These are phyloP conservation scores for Drosophila nannoptera DNA, from an alignment of 1,140 invertebrate species.

Conservation along the genomic window DNA sequence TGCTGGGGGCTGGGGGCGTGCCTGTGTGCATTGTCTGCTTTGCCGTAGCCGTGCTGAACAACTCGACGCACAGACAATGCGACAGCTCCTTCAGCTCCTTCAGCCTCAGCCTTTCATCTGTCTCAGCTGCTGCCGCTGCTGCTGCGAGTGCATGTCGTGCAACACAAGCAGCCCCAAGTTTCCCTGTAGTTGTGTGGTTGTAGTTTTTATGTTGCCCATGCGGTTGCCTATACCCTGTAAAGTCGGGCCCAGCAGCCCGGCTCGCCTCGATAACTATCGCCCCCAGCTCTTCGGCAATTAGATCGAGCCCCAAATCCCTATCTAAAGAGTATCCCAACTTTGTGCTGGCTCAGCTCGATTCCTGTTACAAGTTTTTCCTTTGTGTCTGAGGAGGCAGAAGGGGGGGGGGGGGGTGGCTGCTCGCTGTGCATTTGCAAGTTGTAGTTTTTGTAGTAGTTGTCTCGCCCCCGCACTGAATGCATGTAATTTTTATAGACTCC, in stretches of 20 bases:
- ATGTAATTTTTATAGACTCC: slow-evolving; percentile 68
- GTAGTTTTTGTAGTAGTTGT: slow-evolving; percentile 62
- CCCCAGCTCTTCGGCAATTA: too few relatives aligned
- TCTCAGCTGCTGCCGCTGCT: neutral
- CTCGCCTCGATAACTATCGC: too few relatives aligned
- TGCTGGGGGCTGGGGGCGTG: neutral
- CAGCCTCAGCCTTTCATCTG: slow-evolving; percentile 4
- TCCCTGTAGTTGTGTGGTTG: slow-evolving; percentile 51
- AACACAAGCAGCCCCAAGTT: slow-evolving; percentile 14
- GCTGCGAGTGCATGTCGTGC: slow-evolving; percentile 29
- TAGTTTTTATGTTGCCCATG: slow-evolving; percentile 62
- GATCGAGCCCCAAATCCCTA: too few relatives aligned
- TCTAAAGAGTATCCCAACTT: neutral
- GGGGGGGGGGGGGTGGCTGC: too few relatives aligned
- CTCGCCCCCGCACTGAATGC: neutral
- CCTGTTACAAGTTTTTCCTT: slow-evolving; percentile 1
- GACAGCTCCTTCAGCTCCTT: slow-evolving; percentile 24
- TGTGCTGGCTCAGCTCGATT: neutral
- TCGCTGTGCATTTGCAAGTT: slow-evolving; percentile 49
- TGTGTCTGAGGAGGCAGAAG: neutral
- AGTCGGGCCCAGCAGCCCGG: too few relatives aligned
- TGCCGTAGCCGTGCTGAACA: slow-evolving; percentile 39
- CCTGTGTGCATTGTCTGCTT: slow-evolving; percentile 16
- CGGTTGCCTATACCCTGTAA: slow-evolving; percentile 49
- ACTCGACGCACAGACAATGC: slow-evolving; percentile 56